Percentiles rank a stretch among this genome's conserved stretches.
Conservation (phyloP, 2,797 vertebrate species). For the Micrastur ruficollis region DNA sequence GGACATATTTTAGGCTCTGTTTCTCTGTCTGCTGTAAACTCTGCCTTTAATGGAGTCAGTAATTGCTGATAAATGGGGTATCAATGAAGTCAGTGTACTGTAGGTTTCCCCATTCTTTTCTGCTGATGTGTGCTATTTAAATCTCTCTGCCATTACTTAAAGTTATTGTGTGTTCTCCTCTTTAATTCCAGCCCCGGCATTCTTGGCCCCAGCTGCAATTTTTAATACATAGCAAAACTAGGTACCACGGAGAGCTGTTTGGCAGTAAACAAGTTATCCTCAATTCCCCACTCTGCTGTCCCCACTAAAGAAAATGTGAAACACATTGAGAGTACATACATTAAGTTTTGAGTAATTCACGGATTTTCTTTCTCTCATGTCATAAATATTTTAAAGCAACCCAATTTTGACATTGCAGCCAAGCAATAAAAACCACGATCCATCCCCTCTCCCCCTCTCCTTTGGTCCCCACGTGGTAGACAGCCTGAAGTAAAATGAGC, state of each 20-base stretch:
- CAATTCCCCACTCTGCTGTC: conserved; percentile 52
- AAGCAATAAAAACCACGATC: conserved; percentile 19
- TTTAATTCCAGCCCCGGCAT: conserved; percentile 58
- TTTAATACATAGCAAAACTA: conserved; percentile 59
- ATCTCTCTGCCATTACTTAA: conserved; percentile 71
- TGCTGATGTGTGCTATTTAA: conserved; percentile 79
- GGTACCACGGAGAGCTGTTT: conserved; percentile 30
- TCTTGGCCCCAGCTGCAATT: conserved; percentile 46
- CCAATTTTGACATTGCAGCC: conserved; percentile 24
- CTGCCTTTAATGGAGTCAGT: conserved; percentile 89
- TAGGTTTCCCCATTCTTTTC: conserved; percentile 85
- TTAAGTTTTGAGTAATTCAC: conserved; percentile 44
- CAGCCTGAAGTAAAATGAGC: background rate
- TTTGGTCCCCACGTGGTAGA: background rate
- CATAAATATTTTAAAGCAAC: conserved; percentile 65
- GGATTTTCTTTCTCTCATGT: conserved; percentile 56
- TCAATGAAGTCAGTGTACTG: conserved; percentile 81
- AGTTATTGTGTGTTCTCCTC: conserved; percentile 67
- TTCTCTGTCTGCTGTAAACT: conserved; percentile 84
- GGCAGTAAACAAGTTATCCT: conserved; percentile 70
- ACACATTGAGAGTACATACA: background rate
- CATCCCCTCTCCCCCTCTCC: background rate
- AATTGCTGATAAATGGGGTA: conserved; percentile 92
- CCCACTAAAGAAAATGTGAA: conserved; percentile 34
- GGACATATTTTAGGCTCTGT: conserved; percentile 85